These are phyloP conservation scores for Encarsia formosa DNA, from an alignment of 2,888 invertebrate species.

Conservation along the genomic window DNA sequence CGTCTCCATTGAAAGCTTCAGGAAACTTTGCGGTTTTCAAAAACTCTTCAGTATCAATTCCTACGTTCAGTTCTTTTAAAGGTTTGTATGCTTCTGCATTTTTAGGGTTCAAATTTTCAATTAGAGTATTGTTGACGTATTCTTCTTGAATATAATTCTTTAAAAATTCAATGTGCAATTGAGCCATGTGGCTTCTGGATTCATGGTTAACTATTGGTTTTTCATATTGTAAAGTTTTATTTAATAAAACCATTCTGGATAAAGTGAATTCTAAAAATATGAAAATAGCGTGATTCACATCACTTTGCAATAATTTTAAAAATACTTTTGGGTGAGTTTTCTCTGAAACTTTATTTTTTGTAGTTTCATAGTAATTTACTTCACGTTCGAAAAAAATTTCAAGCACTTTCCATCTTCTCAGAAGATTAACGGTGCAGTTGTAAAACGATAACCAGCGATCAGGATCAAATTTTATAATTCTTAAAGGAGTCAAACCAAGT, in stretches of 20 bases:
- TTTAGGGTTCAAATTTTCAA: not conserved
- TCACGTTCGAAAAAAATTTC: not conserved
- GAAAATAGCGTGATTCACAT: not conserved
- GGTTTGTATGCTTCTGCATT: not conserved
- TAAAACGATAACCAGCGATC: not conserved
- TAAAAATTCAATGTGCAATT: not conserved
- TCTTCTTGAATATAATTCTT: slow-evolving; percentile 4
- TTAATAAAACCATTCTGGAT: not conserved
- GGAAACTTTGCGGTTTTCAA: not conserved
- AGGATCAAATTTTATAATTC: not conserved
- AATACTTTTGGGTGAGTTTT: not conserved
- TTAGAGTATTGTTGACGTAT: not conserved
- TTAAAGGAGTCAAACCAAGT: not conserved
- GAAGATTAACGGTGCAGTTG: not conserved
- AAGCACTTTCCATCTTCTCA: not conserved
- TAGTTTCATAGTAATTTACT: not conserved
- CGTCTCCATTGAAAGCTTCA: not conserved
- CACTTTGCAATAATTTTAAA: not conserved
- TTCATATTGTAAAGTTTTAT: not conserved
- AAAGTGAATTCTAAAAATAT: not conserved
- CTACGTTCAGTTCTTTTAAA: not conserved
- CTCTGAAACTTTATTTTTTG: not conserved
- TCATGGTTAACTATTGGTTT: not conserved
- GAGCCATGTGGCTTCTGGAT: not conserved
- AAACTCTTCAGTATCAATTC: not conserved